These are phyloP conservation scores for Tachyglossus aculeatus DNA, from an alignment of 2,797 vertebrate species.

Conservation along the genomic window DNA sequence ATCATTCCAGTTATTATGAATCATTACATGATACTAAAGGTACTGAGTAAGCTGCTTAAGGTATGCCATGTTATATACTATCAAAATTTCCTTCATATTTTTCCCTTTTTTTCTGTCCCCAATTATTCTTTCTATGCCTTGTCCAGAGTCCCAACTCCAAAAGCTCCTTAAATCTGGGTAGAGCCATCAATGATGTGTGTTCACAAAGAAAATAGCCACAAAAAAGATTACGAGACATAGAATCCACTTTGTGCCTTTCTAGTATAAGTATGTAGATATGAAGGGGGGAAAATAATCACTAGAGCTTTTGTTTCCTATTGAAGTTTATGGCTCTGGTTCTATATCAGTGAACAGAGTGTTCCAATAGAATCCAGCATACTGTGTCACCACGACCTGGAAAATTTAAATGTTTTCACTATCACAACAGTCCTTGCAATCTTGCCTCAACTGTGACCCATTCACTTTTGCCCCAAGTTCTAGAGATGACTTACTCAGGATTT, in stretches of 20 bases:
- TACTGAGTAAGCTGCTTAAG: background rate
- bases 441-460: slow-evolving; percentile 76
- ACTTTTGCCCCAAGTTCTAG: slow-evolving; percentile 77
- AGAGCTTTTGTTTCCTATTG: slow-evolving; percentile 69
- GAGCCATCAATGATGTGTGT: slow-evolving; percentile 22
- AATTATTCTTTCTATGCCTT: slow-evolving; percentile 53
- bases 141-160: slow-evolving; percentile 56
- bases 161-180: slow-evolving; percentile 47
- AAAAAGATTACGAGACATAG: background rate
- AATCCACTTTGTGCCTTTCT: slow-evolving; percentile 15
- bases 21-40: background rate
- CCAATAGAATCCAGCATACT: slow-evolving; percentile 73
- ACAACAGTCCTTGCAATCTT: slow-evolving; percentile 72
- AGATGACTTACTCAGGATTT: slow-evolving; percentile 82
- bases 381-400: slow-evolving; percentile 83
- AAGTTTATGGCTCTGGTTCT: slow-evolving; percentile 72
- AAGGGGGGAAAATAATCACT: slow-evolving; percentile 39
- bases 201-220: slow-evolving; percentile 45
- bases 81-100: slow-evolving; percentile 3
- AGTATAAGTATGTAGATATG: slow-evolving; percentile 22
- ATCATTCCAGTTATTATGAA: too few species aligned
- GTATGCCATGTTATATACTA: background rate
- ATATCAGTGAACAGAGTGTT: slow-evolving; percentile 78
- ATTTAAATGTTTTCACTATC: slow-evolving; percentile 75
- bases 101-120: slow-evolving; percentile 36